Conservation (phyloP, 2,888 invertebrate species). For the Agonopterix arenella region DNA sequence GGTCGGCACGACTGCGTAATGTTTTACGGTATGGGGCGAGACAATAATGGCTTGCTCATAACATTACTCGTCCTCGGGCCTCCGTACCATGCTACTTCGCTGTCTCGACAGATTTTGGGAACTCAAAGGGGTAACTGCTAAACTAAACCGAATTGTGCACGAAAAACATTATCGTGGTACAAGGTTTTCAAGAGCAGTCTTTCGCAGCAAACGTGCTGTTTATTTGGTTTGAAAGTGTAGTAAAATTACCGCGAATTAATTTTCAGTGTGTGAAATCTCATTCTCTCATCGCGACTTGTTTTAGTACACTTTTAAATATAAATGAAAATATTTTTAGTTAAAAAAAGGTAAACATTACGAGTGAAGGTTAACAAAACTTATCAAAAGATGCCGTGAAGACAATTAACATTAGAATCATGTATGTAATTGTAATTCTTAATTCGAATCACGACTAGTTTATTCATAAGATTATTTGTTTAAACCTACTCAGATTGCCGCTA, state of each 20-base stretch:
- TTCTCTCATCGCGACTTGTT: conserved; percentile 9
- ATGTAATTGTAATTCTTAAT: conserved; percentile 19
- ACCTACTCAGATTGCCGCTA: conserved; percentile 29
- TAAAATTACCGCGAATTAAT: conserved; percentile 47
- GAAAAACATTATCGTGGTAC: conserved; percentile 35
- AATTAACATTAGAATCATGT: conserved; percentile 11
- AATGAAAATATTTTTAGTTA: not conserved
- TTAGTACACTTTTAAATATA: not conserved
- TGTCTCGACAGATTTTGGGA: conserved; percentile 39
- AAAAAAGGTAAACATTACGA: not conserved
- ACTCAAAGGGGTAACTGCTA: conserved; percentile 20
- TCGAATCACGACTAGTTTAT: conserved; percentile 19
- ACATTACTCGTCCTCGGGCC: conserved; percentile 72
- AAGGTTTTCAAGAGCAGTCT: conserved; percentile 46
- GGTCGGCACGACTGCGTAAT: conserved; percentile 69
- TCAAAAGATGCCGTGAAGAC: conserved; percentile 6
- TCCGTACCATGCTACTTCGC: conserved; percentile 51
- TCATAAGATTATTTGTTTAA: conserved; percentile 29
- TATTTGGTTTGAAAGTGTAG: conserved; percentile 46
- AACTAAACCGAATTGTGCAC: conserved; percentile 6
- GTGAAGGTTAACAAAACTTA: not conserved
- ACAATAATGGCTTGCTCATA: conserved; percentile 77
- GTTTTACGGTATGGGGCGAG: conserved; percentile 77
- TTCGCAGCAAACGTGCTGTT: conserved; percentile 43
- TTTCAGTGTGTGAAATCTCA: conserved; percentile 36